phyloP scores from a whole-genome alignment of 1,140 invertebrate genomes.

The Calliopsis andreniformis region DNA sequence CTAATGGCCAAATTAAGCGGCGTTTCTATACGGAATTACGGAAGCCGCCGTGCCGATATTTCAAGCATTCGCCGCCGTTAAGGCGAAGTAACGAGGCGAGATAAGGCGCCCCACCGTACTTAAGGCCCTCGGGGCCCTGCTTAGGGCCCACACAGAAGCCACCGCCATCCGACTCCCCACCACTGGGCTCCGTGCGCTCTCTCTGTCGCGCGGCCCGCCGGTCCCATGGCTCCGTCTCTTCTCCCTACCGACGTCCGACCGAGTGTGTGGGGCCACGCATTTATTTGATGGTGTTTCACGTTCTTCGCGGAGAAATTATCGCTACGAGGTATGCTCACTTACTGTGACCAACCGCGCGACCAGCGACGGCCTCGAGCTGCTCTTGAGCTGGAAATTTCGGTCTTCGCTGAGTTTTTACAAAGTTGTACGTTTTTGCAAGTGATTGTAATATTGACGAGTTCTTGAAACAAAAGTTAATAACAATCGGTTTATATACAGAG shows the following conservation, averaged over 20 bases:
- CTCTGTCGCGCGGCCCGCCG: neutral
- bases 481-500: no score
- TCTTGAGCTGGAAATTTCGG: neutral
- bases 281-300: constrained; percentile 67
- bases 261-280: constrained; percentile 56
- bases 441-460: neutral
- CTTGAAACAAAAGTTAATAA: no score
- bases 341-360: constrained; percentile 65
- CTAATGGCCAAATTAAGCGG: constrained; percentile 73
- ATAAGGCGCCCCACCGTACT: constrained; percentile 70
- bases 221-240: neutral
- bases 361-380: constrained; percentile 50
- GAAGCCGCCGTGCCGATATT: constrained; percentile 76
- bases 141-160: constrained; percentile 67
- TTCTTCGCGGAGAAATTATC: constrained; percentile 70
- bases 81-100: constrained; percentile 76
- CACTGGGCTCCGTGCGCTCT: neutral
- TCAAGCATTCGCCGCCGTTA: constrained; percentile 77
- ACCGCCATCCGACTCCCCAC: constrained; percentile 28
- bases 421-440: neutral
- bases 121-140: constrained; percentile 56
- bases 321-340: constrained; percentile 64
- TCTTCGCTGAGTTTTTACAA: neutral
- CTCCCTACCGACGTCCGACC: constrained; percentile 13
- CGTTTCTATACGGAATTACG: constrained; percentile 74